Base-by-base conservation (phyloP, 2,888 invertebrate genomes). In the Rhamphomyia laevipes region DNA sequence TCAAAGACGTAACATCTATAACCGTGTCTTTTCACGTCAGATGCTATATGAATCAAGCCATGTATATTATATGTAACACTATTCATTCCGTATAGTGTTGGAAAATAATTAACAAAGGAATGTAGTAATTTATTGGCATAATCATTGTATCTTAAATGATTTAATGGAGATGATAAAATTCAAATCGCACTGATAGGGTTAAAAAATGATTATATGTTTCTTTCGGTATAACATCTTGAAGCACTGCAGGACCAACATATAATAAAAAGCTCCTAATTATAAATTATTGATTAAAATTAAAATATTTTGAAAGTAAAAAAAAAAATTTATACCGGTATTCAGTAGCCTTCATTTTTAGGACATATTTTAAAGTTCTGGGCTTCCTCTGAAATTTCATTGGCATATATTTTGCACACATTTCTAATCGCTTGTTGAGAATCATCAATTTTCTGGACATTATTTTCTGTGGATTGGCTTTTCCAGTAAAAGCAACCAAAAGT, bases 41-140 rank as follows among this genome's bases (percentile, higher is more conserved):
- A 47, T 46, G 27, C 47, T 27, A 50, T 33, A 43, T 50, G 46
- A 30, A 50, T 41, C 23, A 53, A 49, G 35, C 50, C 47, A 44
- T 54, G 51, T 16, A 53, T 46, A 43, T 53, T 53, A 44, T 53
- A 46, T 27, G 51, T 31, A 1, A 48, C 37, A 17, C 37, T 18
- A 2, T 37, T 1, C 2, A 10, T 16, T 38, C 43, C 46, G 13
- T 46, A 46, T 16, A 46, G 6, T 30, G 2, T 30, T 3, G 46
- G 30, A 46, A 46, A 46, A 17, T n/a, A 16, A n/a, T 35, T 17
- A 21, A 35, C 37, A 6, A 45, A 13, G 4, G 16, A 35, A 11
- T 6, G 6, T 30, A 21, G 21, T 21, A 45, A 35, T 12, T 18
- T 35, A 10, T 45, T 45, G 5, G 35, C 35, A 35, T 45, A 45